Base-by-base conservation (phyloP, 2,113 vertebrate genomes). In the Peromyscus polionotus region DNA sequence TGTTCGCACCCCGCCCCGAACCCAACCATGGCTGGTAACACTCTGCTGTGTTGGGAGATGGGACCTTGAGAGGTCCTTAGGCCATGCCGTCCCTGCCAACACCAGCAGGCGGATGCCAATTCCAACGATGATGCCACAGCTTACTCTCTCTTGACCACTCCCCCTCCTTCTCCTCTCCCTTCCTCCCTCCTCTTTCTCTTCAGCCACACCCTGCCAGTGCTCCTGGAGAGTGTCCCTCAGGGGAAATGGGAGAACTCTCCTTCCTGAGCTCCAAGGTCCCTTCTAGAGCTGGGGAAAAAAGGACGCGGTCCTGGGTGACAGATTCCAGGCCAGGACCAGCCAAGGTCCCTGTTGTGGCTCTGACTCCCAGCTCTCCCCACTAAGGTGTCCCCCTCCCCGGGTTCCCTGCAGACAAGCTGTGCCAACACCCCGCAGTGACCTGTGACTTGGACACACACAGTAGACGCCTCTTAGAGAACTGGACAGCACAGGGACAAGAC, bases 311-410 rank as follows among this genome's bases (percentile, higher is more conserved):
- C 2, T 12, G 26, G 9, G 19, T 0, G 10, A 14, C 48, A 11
- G 1, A 31, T 45, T 8, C 72, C 3, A 0, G 1, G 0, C 31
- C 5, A 12, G 70, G 8, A 12, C 2, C 2, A 2, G 36, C 31
- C 33, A 0, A 36, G 0, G 0, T 0, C 45, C 33, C 22, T 3
- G 1, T 31, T 0, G 0, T 4, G 48, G 12, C 19, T 31, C 57
- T 16, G 42, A 70, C 12, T 31, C 6, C 5, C 5, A 8, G 0
- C 7, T 13, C 76, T 8, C 51, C 36, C 59, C 19, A 22, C 31
- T 19, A 0, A 12, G 14, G 31, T 7, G 8, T 16, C 6, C 59
- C 36, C 4, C 17, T 24, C 16, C 54, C 54, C 9, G 54, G 54
- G 19, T 14, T 67, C 57, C 76, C 7, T 2, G 4, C 10, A 57